phyloP scores from a whole-genome alignment of 1,140 invertebrate genomes.

The Macrosteles quadrilineatus region DNA sequence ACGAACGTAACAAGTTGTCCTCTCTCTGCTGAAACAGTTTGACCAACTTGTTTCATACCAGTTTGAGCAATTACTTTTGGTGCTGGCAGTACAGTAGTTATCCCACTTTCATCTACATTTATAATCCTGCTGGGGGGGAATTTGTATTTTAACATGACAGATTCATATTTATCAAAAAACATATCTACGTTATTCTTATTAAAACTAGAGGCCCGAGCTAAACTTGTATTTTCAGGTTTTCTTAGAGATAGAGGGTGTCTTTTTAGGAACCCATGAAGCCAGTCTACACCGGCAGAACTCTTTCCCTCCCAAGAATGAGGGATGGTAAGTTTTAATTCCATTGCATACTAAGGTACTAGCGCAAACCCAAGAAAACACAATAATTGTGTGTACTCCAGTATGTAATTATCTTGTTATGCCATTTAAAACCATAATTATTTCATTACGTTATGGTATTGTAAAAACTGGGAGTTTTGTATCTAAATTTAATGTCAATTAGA shows the following conservation, averaged over 20 bases:
- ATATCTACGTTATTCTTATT: constrained; percentile 27
- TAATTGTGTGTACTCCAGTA: too few species aligned
- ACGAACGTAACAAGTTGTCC: constrained; percentile 43
- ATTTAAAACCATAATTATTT: too few species aligned
- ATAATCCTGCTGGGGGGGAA: constrained; percentile 39
- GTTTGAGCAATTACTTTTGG: constrained; percentile 45
- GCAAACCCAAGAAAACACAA: too few species aligned
- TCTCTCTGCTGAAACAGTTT: constrained; percentile 41
- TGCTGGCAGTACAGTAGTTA: too few species aligned
- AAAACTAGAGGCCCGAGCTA: constrained; percentile 27
- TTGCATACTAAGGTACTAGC: too few species aligned
- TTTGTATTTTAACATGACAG: constrained; percentile 30
- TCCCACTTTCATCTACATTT: constrained; percentile 44
- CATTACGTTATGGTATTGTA: too few species aligned
- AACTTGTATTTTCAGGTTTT: constrained; percentile 25
- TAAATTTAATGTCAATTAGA: too few species aligned
- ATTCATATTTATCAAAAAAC: constrained; percentile 29
- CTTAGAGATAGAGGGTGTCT: constrained; percentile 2
- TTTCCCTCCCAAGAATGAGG: too few species aligned
- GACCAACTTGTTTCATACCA: constrained; percentile 44
- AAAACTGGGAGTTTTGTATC: too few species aligned
- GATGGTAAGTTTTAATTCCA: too few species aligned
- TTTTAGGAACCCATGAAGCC: constrained; percentile 26
- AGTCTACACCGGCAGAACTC: constrained; percentile 9
- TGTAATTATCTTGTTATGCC: too few species aligned